Evolutionary conservation across 2,797 vertebrate genomes (phyloP).

Genomic region (Cuculus canorus): DNA sequence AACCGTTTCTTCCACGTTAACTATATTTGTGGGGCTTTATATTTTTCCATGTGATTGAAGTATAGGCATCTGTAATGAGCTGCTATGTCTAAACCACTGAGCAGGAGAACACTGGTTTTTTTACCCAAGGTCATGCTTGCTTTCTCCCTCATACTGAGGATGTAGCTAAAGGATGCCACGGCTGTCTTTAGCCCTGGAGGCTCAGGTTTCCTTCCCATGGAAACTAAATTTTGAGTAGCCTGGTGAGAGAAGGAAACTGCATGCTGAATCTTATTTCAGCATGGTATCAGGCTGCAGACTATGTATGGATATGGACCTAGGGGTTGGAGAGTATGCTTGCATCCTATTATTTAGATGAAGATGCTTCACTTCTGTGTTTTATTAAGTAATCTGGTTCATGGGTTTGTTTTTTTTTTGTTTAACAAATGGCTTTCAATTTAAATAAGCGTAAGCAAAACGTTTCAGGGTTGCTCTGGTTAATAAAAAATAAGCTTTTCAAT

Average conservation of each 20-base stretch:
- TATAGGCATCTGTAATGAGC: neutral
- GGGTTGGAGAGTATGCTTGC: neutral
- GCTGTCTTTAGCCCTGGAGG: neutral
- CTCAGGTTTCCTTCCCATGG: neutral
- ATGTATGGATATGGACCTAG: accelerated
- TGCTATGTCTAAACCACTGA: neutral
- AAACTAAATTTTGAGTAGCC: neutral
- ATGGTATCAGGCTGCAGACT: too few species aligned
- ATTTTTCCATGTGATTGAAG: neutral
- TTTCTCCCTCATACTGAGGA: neutral
- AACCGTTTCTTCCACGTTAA: neutral
- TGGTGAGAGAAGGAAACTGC: neutral
- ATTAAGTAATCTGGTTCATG: neutral
- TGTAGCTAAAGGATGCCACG: neutral
- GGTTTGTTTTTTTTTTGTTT: neutral
- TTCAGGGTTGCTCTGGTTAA: neutral
- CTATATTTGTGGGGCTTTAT: neutral
- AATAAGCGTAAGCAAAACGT: neutral
- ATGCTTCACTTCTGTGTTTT: neutral
- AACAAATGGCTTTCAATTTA: neutral
- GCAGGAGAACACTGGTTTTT: neutral
- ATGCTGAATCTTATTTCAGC: neutral
- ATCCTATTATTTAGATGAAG: neutral
- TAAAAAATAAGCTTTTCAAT: neutral
- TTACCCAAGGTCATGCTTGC: neutral